Conservation (phyloP, 53 echinoderm and acorn worm species). For the Stichopus horrens region DNA sequence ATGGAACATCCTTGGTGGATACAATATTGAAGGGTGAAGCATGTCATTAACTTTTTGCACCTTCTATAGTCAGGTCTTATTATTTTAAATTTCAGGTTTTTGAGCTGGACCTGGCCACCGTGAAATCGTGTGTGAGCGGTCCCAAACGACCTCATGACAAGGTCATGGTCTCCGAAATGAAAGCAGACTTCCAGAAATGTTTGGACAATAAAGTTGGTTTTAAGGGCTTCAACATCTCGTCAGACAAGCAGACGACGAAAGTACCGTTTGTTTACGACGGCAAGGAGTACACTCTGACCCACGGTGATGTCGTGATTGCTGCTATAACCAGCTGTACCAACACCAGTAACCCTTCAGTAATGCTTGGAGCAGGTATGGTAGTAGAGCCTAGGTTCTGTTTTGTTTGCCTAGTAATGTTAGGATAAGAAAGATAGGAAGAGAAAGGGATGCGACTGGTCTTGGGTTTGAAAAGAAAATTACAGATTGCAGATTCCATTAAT, state of each 20-base stretch:
- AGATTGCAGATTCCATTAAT: too few species aligned
- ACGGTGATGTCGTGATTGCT: conserved; percentile 95
- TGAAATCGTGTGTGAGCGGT: conserved; percentile 86
- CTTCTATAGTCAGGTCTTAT: background rate
- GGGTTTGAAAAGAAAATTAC: too few species aligned
- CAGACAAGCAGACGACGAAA: conserved; percentile 66
- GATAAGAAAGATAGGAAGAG: too few species aligned
- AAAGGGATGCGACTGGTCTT: too few species aligned
- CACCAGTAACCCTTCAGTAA: conserved; percentile 97
- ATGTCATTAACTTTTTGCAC: background rate
- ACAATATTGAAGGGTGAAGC: background rate
- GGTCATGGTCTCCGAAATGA: conserved; percentile 80
- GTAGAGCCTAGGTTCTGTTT: too few species aligned
- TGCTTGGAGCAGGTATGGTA: conserved; percentile 85
- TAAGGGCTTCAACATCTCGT: conserved; percentile 86
- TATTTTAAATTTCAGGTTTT: conserved; percentile 56
- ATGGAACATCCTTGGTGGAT: background rate
- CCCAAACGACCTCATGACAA: conserved; percentile 99
- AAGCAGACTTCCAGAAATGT: conserved; percentile 84
- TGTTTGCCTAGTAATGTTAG: too few species aligned
- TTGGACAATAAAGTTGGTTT: conserved; percentile 88
- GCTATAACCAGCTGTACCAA: conserved; percentile 98
- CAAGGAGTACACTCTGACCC: conserved; percentile 68
- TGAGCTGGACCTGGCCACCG: conserved; percentile 83
- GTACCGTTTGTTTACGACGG: conserved; percentile 78